These are phyloP conservation scores for Drosophila nikananu DNA, from an alignment of 1,140 invertebrate species.

Conservation along the genomic window DNA sequence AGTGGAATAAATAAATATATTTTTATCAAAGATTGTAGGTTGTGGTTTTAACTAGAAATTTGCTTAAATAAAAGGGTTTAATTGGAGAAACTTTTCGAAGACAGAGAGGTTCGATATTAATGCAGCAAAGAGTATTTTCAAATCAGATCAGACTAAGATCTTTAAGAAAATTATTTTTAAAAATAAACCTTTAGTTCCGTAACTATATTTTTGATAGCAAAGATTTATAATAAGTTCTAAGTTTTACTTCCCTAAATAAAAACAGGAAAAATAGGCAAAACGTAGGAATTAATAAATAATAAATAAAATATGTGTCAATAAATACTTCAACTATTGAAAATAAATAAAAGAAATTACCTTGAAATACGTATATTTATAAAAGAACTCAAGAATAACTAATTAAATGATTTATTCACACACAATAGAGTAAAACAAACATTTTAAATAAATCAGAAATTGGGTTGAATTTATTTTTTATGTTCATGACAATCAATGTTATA, in stretches of 20 bases:
- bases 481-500: too few relatives aligned
- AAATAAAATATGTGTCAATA: too few relatives aligned
- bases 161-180: rapidly evolving
- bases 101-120: not conserved
- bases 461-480: too few relatives aligned
- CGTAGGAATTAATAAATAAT: too few relatives aligned
- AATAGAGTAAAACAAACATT: too few relatives aligned
- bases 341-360: not conserved
- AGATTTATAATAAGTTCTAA: not conserved
- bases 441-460: too few relatives aligned
- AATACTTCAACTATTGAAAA: too few relatives aligned
- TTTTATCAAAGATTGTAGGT: too few relatives aligned
- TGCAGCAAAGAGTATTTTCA: not conserved
- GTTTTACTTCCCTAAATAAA: rapidly evolving
- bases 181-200: not conserved
- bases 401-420: too few relatives aligned
- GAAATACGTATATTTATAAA: too few relatives aligned
- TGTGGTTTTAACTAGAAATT: not conserved
- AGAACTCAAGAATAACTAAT: too few relatives aligned
- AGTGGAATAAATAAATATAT: too few relatives aligned
- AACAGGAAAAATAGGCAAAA: not conserved
- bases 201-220: not conserved
- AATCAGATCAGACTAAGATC: not conserved
- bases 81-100: not conserved
- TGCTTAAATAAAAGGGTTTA: not conserved